Conservation (phyloP, 1,140 invertebrate species). For the Chironomus tepperi region DNA sequence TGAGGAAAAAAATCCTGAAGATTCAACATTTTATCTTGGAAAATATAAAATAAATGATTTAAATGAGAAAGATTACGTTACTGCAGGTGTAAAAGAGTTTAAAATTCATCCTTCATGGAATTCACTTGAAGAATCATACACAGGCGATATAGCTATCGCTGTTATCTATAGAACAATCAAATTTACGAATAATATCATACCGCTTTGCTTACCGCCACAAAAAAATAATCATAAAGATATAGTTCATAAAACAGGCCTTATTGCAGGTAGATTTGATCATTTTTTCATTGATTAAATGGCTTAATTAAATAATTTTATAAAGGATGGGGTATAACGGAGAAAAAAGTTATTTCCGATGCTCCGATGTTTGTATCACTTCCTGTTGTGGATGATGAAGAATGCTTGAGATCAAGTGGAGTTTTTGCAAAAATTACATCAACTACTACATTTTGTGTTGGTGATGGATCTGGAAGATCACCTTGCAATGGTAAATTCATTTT, state of each 20-base stretch:
- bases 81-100: conserved; percentile 38
- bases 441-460: conserved; percentile 39
- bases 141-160: conserved; percentile 45
- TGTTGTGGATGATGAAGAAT: conserved; percentile 30
- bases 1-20: conserved; percentile 34
- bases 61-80: conserved; percentile 37
- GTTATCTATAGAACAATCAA: conserved; percentile 31
- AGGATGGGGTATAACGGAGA: not conserved
- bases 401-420: conserved; percentile 31
- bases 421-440: conserved; percentile 35
- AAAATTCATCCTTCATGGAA: conserved; percentile 43
- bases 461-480: conserved; percentile 34
- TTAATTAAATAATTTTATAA: not conserved
- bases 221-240: conserved; percentile 29
- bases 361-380: not conserved
- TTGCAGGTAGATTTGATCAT: conserved; percentile 46
- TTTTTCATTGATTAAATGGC: not conserved
- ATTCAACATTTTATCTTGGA: conserved; percentile 40
- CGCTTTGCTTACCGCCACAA: conserved; percentile 49
- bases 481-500: conserved; percentile 31
- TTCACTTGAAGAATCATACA: conserved; percentile 33
- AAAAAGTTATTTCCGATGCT: not conserved
- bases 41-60: not conserved
- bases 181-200: conserved; percentile 40
- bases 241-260: conserved; percentile 31